phyloP scores from a whole-genome alignment of 2,113 vertebrate genomes.

The Colinus virginianus region DNA sequence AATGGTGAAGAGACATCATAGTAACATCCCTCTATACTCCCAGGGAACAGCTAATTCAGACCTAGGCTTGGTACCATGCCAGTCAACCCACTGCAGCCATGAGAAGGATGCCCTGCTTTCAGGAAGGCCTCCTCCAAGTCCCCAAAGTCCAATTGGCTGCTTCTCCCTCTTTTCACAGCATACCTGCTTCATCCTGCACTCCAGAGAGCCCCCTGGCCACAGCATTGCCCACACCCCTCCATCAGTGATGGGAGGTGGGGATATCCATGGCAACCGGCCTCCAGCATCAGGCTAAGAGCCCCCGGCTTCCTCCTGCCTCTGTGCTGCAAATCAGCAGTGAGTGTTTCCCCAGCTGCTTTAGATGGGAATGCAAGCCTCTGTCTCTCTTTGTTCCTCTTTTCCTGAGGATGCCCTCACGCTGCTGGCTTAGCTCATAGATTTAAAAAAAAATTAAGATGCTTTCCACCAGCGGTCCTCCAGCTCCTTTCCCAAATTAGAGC shows the following conservation, averaged over 20 bases:
- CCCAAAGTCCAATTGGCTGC: constrained; percentile 61
- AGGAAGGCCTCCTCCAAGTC: not conserved
- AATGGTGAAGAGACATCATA: not conserved
- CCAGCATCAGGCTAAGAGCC: constrained; percentile 88
- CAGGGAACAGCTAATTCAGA: constrained; percentile 17
- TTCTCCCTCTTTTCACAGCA: constrained; percentile 77
- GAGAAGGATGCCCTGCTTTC: too few species aligned
- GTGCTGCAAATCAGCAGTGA: constrained; percentile 74
- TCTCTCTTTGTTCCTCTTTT: constrained; percentile 55
- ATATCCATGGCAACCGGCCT: constrained; percentile 98
- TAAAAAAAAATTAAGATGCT: not conserved
- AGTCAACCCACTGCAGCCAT: not conserved
- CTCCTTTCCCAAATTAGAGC: not conserved
- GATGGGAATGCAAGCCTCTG: constrained; percentile 75
- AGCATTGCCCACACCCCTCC: constrained; percentile 88
- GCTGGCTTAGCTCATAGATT: not conserved
- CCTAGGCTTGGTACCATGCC: not conserved
- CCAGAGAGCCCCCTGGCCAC: constrained; percentile 85
- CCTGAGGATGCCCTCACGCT: rapidly evolving
- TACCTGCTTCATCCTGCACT: constrained; percentile 79
- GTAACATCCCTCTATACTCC: not conserved
- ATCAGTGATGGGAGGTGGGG: constrained; percentile 90
- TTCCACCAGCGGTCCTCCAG: not conserved
- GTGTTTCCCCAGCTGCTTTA: constrained; percentile 61
- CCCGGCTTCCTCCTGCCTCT: constrained; percentile 90